Evolutionary conservation across 2,888 invertebrate genomes (phyloP).

Genomic region (Myathropa florea): DNA sequence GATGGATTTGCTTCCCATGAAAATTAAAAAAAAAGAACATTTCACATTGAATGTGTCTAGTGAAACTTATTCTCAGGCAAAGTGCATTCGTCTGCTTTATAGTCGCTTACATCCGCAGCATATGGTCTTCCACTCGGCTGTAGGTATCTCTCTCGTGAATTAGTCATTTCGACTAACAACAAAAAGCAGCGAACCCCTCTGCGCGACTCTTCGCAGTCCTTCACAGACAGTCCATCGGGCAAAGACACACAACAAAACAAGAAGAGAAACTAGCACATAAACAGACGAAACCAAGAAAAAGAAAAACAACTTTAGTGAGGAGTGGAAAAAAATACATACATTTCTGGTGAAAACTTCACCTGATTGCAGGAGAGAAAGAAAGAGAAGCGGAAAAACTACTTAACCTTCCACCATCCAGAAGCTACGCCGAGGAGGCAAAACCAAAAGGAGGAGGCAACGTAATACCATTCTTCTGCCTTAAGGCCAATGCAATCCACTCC

Average conservation of each 20-base stretch:
- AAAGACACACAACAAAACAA: neutral
- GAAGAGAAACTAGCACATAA: neutral
- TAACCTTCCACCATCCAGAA: constrained; percentile 58
- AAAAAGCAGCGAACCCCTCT: neutral
- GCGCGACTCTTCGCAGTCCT: neutral
- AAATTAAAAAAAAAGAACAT: neutral
- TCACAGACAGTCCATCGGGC: neutral
- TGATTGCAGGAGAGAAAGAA: constrained; percentile 41
- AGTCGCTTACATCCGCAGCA: neutral
- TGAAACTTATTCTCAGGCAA: neutral
- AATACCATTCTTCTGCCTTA: constrained; percentile 40
- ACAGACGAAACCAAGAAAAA: neutral
- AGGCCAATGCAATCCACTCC: neutral
- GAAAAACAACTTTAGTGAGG: constrained; percentile 4
- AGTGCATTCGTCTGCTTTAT: neutral
- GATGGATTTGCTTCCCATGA: neutral
- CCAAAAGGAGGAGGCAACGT: constrained; percentile 8
- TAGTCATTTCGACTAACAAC: constrained; percentile 50
- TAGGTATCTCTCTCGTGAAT: constrained; percentile 1
- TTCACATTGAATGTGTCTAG: neutral
- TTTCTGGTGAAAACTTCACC: constrained; percentile 63
- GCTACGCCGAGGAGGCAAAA: constrained; percentile 1
- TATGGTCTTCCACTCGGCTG: neutral
- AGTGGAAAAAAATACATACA: neutral
- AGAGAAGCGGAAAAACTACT: constrained; percentile 68